phyloP scores from a whole-genome alignment of 2,888 invertebrate genomes.

The Hedychridium roseum region DNA sequence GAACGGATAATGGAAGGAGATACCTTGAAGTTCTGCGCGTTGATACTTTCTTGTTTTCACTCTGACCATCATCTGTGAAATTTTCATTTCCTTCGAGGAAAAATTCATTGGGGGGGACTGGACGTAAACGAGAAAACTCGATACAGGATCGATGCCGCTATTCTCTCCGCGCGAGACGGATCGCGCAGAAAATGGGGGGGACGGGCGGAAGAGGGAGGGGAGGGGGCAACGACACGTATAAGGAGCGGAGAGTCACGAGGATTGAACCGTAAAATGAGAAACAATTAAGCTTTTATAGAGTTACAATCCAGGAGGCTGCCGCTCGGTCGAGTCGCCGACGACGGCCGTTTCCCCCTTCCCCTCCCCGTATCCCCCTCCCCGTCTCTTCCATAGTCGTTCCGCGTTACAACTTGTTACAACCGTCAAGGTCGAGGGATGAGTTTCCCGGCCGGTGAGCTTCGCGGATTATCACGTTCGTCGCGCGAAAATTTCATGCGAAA shows the following conservation, averaged over 20 bases:
- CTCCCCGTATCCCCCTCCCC: conserved; percentile 23
- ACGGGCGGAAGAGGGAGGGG: conserved; percentile 7
- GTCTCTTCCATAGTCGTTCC: conserved; percentile 16
- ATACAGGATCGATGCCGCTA: too few relatives aligned
- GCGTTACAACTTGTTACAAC: conserved; percentile 50
- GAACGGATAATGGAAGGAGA: too few relatives aligned
- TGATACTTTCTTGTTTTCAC: too few relatives aligned
- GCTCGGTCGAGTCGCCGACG: conserved; percentile 4
- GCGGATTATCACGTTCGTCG: conserved; percentile 36
- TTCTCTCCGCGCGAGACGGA: too few relatives aligned
- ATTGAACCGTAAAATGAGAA: conserved; percentile 59
- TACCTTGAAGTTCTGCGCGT: too few relatives aligned
- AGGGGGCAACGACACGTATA: conserved; percentile 26
- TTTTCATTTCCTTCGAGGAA: too few relatives aligned
- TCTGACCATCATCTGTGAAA: too few relatives aligned
- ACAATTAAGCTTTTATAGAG: conserved; percentile 60
- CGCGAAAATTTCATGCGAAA: too few relatives aligned
- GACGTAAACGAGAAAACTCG: too few relatives aligned
- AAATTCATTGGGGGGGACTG: too few relatives aligned
- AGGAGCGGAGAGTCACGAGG: conserved; percentile 37
- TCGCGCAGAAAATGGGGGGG: conserved; percentile 6
- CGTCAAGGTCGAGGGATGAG: conserved; percentile 47
- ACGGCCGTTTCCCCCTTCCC: conserved; percentile 8
- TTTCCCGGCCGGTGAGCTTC: conserved; percentile 26
- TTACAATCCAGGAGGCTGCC: conserved; percentile 44